Base-by-base conservation (phyloP, 2,888 invertebrate species). In the Eucriotettix oculatus region DNA sequence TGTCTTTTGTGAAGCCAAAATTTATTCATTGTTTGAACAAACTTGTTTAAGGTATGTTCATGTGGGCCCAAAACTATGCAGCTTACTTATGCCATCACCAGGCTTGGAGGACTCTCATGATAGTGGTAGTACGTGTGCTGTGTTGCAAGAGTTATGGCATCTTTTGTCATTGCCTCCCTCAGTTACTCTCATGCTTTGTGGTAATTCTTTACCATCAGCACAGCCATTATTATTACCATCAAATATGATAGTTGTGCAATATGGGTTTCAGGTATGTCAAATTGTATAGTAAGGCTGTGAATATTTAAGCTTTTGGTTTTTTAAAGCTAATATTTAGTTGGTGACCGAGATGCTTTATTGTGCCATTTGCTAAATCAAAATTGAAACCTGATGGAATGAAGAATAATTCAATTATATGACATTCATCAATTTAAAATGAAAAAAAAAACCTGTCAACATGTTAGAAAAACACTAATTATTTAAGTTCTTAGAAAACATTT, bases 41-140 rank as follows among this genome's bases (percentile, higher is more conserved):
- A 29, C 29, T 29, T 48, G 48, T 12, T 43, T 5, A 54, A 75
- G 74, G 74, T 78, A 77, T 66, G 75, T 81, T 43, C 79, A 79
- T 64, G 72, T 79, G 52, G 81, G 81, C 3, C 81, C 81, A 1
- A 72, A 78, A 67, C 69, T 81, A 54, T 78, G 78, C 53, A 77
- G 75, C 65, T 71, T 81, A 53, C 72, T 81, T 57, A 72, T 79
- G 55, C 67, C 72, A 53, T 71, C 72, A 61, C 67, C 68, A 10
- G 72, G 73, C 16, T 70, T 72, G n/a, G 73, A 73, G 56, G 72
- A 71, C 69, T 72, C 72, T 1, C 72, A 72, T 62, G 70, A 59
- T 9, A 64, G 60, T 44, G 64, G 64, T 42, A 64, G 65, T 44
- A 58, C 62, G 14, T 65, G 65, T 58, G 54, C 54, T 12, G 55